Evolutionary conservation across 2,797 vertebrate genomes (phyloP).

Genomic region (Mormyrops boulengeri): DNA sequence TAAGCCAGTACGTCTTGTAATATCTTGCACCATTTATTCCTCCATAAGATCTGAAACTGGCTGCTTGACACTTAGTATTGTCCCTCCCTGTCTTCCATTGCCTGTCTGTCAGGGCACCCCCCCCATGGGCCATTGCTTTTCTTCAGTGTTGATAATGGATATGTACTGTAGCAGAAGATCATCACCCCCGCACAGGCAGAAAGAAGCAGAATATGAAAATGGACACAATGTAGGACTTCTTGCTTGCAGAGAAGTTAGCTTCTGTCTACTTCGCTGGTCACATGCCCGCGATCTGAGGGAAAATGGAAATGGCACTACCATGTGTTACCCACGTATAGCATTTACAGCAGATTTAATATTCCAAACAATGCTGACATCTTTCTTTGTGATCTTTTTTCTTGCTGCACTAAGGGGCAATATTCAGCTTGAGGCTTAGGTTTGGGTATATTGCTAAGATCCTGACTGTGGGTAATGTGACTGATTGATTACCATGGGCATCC

Average conservation of each 20-base stretch:
- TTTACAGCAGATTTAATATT: background rate
- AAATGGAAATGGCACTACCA: background rate
- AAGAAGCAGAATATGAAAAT: conserved; percentile 80
- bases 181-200: conserved; percentile 66
- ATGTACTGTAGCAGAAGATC: conserved; percentile 71
- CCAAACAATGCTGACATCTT: background rate
- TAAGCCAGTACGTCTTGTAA: background rate
- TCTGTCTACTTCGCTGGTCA: conserved; percentile 83
- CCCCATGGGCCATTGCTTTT: conserved; percentile 63
- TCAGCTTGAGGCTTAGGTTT: background rate
- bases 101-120: conserved; percentile 59
- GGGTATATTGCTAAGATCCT: background rate
- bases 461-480: background rate
- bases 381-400: background rate
- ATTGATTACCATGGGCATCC: background rate
- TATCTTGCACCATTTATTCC: background rate
- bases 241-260: conserved; percentile 80
- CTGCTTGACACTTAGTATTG: conserved; percentile 53
- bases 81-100: conserved; percentile 74
- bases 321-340: background rate
- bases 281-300: conserved; percentile 71
- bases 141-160: conserved; percentile 77
- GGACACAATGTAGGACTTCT: conserved; percentile 79
- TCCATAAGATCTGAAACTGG: background rate
- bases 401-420: background rate